These are phyloP conservation scores for Nothoprocta perdicaria DNA, from an alignment of 2,113 vertebrate species.

Conservation along the genomic window DNA sequence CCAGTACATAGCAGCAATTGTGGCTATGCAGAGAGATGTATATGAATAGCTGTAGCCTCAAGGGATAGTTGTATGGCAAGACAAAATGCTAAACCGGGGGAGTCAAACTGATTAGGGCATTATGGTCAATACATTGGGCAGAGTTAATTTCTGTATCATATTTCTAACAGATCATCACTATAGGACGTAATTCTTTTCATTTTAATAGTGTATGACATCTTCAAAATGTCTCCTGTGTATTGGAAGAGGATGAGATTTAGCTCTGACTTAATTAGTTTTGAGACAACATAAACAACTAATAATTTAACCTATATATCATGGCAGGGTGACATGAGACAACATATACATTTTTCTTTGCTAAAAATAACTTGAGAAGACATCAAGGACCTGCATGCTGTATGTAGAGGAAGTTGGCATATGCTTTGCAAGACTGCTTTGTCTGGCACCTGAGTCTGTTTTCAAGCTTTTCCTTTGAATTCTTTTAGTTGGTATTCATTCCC, in stretches of 20 bases:
- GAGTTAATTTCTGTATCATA: background rate
- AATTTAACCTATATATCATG: background rate
- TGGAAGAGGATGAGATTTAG: background rate
- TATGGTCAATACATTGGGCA: background rate
- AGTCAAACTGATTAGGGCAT: background rate
- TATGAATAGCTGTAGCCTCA: background rate
- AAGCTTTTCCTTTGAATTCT: slow-evolving; percentile 57
- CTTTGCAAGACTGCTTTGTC: slow-evolving; percentile 64
- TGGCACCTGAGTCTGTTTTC: slow-evolving; percentile 69
- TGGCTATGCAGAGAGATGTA: background rate
- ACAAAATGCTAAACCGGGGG: background rate
- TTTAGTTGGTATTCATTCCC: slow-evolving; percentile 48
- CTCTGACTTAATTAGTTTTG: background rate
- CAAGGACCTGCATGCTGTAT: slow-evolving; percentile 21
- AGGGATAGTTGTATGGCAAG: background rate
- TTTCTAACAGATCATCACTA: background rate
- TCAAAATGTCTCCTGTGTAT: background rate
- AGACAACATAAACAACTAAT: background rate
- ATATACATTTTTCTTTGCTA: background rate
- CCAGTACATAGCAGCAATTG: background rate
- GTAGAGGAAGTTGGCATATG: slow-evolving; percentile 56
- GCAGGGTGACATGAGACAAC: background rate
- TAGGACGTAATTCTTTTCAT: background rate
- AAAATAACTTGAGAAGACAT: slow-evolving; percentile 43
- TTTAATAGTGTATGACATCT: background rate